Evolutionary conservation across 2,888 invertebrate genomes (phyloP), one percentile per base, ranked within the genome.

Genomic region (Clepsis dumicolana): DNA sequence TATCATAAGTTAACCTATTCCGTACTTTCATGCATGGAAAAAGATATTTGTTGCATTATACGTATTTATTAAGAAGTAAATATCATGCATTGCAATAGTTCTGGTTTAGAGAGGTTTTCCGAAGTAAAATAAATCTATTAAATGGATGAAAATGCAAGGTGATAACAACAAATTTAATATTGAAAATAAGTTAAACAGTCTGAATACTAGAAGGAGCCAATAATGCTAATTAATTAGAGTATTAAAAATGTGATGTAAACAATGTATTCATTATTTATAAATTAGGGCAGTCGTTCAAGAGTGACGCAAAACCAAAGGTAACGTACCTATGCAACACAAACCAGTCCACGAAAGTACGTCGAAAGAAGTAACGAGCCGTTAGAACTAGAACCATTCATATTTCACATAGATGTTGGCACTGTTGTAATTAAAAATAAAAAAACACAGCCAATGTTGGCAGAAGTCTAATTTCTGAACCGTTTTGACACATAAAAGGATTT

Each of bases 231-330:
- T n/a, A 48, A 48, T 12, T 48, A 48, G 48, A 48, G 48, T 68
- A 67, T 57, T 65, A 53, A 70, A 52, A 54, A 66, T 69, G 44
- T 71, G 70, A 70, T 68, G 78, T 79, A 86, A 86, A 87, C 78
- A 88, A 89, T 89, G 90, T 90, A 90, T 90, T 90, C 90, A 90
- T 89, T 90, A 88, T 81, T 82, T 1, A 38, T 16, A 59, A 59
- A 25, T 25, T 14, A 25, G 21, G n/a, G 1, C n/a, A n/a, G 25
- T 16, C 24, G 16, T 25, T 8, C 24, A 41, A 18, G 18, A 27
- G 32, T 21, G 14, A 21, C 12, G 24, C 25, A 32, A 50, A 16
- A 59, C 48, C 48, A 10, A 21, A 44, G 7, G 48, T 48, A 21
- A 48, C 48, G 5, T 44, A 8, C n/a, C n/a, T 18, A 44, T 18